Percentiles rank a stretch among this genome's conserved stretches.
phyloP scores from a whole-genome alignment of 2,888 invertebrate species.

The Troilus luridus region DNA sequence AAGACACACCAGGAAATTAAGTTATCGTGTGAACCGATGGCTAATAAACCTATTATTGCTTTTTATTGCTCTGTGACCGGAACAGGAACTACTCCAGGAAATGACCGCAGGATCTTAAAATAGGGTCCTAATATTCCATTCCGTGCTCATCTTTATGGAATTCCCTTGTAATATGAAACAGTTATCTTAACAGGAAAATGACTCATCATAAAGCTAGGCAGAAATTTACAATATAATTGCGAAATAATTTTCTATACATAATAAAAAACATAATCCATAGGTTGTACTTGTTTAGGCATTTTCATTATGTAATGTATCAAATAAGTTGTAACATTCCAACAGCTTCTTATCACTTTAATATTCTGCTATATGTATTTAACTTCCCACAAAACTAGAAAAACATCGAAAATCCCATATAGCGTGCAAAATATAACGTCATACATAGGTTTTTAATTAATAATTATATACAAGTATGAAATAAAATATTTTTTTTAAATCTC shows the following conservation, averaged over 20 bases:
- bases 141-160: background rate
- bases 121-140: background rate
- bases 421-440: too few species aligned
- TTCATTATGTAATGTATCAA: too few species aligned
- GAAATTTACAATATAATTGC: background rate
- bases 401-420: too few species aligned
- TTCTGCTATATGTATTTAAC: too few species aligned
- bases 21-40: background rate
- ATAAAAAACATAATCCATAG: too few species aligned
- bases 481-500: too few species aligned
- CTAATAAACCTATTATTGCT: background rate
- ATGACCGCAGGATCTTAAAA: background rate
- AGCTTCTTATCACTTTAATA: too few species aligned
- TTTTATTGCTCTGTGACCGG: slow-evolving; percentile 21
- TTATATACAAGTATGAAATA: too few species aligned
- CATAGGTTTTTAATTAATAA: too few species aligned
- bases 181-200: background rate
- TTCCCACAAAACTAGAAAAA: too few species aligned
- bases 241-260: background rate
- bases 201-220: background rate
- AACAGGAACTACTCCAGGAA: background rate
- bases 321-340: too few species aligned
- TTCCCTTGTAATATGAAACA: background rate
- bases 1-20: background rate
- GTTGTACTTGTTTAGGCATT: too few species aligned